Evolutionary conservation across 2,888 invertebrate species (phyloP).

Genomic region (Chromoteleia sp.): DNA sequence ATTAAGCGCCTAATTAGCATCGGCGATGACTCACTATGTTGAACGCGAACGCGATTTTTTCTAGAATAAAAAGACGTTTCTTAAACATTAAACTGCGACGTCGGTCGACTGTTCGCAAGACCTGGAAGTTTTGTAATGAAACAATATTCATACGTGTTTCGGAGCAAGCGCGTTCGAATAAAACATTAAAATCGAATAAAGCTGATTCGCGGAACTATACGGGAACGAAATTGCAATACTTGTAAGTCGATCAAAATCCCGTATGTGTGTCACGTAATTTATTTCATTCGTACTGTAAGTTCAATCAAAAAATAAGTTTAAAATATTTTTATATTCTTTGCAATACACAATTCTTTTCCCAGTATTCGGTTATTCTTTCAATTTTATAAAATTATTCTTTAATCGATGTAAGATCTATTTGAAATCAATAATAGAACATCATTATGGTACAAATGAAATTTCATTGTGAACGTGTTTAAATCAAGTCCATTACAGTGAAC

Average conservation of each 20-base stretch:
- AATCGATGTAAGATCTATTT: too few relatives aligned
- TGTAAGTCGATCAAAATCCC: conserved; percentile 35
- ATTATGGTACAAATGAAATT: too few relatives aligned
- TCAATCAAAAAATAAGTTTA: conserved; percentile 59
- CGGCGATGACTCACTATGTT: conserved; percentile 24
- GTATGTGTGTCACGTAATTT: conserved; percentile 61
- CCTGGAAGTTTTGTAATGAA: conserved; percentile 23
- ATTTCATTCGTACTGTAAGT: conserved; percentile 60
- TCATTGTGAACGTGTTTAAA: too few relatives aligned
- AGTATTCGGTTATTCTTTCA: too few relatives aligned
- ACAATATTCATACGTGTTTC: conserved; percentile 50
- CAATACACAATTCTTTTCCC: too few relatives aligned
- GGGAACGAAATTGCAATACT: conserved; percentile 46
- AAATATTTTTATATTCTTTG: too few relatives aligned
- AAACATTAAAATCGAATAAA: conserved; percentile 65
- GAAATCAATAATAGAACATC: too few relatives aligned
- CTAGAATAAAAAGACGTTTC: conserved; percentile 16
- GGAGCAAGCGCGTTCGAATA: conserved; percentile 31
- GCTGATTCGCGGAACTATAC: conserved; percentile 42
- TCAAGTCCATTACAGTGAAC: too few relatives aligned
- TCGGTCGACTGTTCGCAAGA: conserved; percentile 27
- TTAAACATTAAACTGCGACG: conserved; percentile 22
- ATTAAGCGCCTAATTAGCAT: conserved; percentile 40
- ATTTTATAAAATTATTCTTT: too few relatives aligned
- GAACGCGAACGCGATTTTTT: conserved; percentile 29